Evolutionary conservation across 2,797 vertebrate species (phyloP).

Genomic region (Chanos chanos): DNA sequence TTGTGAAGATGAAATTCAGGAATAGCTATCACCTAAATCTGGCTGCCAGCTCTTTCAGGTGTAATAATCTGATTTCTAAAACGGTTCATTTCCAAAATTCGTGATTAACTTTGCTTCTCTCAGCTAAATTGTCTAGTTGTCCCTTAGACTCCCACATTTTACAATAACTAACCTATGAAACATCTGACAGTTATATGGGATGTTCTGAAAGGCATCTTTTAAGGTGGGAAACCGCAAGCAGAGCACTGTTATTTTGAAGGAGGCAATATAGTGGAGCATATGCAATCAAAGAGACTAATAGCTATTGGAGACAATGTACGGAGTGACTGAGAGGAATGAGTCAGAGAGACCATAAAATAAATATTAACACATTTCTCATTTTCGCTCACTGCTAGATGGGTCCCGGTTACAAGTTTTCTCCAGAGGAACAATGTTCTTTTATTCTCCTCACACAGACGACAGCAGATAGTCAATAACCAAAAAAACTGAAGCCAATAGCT

Average conservation of each 20-base stretch:
- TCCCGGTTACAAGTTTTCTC: too few species aligned
- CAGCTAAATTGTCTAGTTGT: conserved; percentile 25
- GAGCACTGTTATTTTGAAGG: too few species aligned
- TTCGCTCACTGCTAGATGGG: too few species aligned
- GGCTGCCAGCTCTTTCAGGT: conserved; percentile 22
- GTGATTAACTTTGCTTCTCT: conserved; percentile 21
- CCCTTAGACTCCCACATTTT: conserved; percentile 24
- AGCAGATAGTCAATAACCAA: not conserved
- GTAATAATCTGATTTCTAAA: conserved; percentile 40
- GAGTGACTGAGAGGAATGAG: too few species aligned
- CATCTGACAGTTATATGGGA: conserved; percentile 58
- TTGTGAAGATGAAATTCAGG: conserved; percentile 27
- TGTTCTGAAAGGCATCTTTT: conserved; percentile 46
- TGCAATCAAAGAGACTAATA: not conserved
- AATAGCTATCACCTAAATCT: conserved; percentile 42
- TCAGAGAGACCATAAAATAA: too few species aligned
- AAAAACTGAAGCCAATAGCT: not conserved
- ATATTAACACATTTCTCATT: too few species aligned
- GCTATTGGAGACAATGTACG: too few species aligned
- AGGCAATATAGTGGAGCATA: conserved; percentile 10
- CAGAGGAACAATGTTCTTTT: not conserved
- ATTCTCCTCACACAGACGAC: not conserved
- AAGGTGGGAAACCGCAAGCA: conserved; percentile 48
- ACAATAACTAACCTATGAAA: conserved; percentile 38
- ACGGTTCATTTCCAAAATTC: conserved; percentile 43